Evolutionary conservation across 1,140 invertebrate species (phyloP), one percentile per base, ranked within the genome.

Genomic region (Phymastichus coffea): DNA sequence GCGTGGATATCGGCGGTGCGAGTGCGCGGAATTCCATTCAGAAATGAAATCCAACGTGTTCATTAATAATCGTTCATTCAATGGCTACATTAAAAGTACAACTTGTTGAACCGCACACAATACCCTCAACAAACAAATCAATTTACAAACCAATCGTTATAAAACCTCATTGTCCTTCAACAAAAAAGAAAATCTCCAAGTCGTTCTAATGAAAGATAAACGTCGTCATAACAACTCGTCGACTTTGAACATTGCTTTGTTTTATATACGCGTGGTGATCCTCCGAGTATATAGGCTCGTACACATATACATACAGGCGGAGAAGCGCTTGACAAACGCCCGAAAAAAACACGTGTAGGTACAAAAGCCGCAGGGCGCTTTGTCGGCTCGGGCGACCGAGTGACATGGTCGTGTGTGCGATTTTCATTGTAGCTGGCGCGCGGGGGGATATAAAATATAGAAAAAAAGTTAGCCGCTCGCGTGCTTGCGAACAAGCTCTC

Each of bases 351-450:
- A 59, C 28, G 49, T 35, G 41, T 37, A 52, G 12, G 30, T 46
- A 53, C 41, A 48, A 54, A 60, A 61, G 58, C 44, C 51, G 25
- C 51, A 30, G 66, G 44, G 17, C 25, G 58, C 44, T 55, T 55
- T 55, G 51, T 54, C 25, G 40, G 28, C 15, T 38, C n/a, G 22
- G 14, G 41, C 58, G 51, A 61, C 58, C 58, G 47, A 63, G 55
- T 64, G 63, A 63, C 65, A 64, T 58, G 26, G 41, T 53, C 52
- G 15, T 38, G 52, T 43, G 58, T 53, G 44, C 52, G 57, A 60
- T 54, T 59, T 55, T 64, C 54, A 48, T 66, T 64, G 54, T 63
- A 57, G 41, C 58, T 33, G n/a, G n/a, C n/a, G n/a, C n/a, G 15
- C 49, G 7, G 1, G 23, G 17, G 17, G 4, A 33, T 54, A 44